Evolutionary conservation across 2,888 invertebrate species (phyloP).

Genomic region (Pseudococcus viburni): DNA sequence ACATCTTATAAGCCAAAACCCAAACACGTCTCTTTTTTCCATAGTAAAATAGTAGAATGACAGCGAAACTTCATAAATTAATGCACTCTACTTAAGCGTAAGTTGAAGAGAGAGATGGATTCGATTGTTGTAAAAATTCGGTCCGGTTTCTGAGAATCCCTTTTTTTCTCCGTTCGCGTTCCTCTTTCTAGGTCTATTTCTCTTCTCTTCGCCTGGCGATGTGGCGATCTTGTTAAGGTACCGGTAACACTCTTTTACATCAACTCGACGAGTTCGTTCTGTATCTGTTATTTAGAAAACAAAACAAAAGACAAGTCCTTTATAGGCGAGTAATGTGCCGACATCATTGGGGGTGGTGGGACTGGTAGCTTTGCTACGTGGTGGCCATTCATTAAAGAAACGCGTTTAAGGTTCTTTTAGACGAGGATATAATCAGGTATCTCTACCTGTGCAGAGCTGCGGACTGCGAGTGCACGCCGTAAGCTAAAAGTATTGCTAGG

Average conservation of each 20-base stretch:
- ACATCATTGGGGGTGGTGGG: slow-evolving; percentile 44
- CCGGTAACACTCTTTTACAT: slow-evolving; percentile 56
- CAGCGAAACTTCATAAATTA: slow-evolving; percentile 57
- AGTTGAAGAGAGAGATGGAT: slow-evolving; percentile 14
- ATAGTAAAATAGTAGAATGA: slow-evolving; percentile 37
- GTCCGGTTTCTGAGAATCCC: slow-evolving; percentile 53
- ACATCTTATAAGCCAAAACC: slow-evolving; percentile 40
- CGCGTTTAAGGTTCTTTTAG: slow-evolving; percentile 50
- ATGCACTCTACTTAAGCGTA: slow-evolving; percentile 39
- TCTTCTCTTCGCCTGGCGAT: not conserved
- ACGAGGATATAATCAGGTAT: slow-evolving; percentile 49
- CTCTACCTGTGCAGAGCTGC: not conserved
- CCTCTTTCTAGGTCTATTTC: not conserved
- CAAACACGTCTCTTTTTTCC: slow-evolving; percentile 19
- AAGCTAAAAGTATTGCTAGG: slow-evolving; percentile 16
- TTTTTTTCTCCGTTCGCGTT: not conserved
- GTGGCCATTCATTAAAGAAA: slow-evolving; percentile 53
- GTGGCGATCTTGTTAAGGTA: slow-evolving; percentile 55
- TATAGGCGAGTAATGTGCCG: slow-evolving; percentile 52
- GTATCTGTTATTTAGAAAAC: slow-evolving; percentile 51
- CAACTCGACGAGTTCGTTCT: slow-evolving; percentile 47
- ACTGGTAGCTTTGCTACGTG: slow-evolving; percentile 52
- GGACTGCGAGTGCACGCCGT: not conserved
- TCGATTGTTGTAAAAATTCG: slow-evolving; percentile 43
- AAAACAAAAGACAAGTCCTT: slow-evolving; percentile 55